Percentiles rank a stretch among this genome's conserved stretches.
Evolutionary conservation across 2,113 vertebrate genomes (phyloP).

Genomic region (Petrocephalus microphthalmus): DNA sequence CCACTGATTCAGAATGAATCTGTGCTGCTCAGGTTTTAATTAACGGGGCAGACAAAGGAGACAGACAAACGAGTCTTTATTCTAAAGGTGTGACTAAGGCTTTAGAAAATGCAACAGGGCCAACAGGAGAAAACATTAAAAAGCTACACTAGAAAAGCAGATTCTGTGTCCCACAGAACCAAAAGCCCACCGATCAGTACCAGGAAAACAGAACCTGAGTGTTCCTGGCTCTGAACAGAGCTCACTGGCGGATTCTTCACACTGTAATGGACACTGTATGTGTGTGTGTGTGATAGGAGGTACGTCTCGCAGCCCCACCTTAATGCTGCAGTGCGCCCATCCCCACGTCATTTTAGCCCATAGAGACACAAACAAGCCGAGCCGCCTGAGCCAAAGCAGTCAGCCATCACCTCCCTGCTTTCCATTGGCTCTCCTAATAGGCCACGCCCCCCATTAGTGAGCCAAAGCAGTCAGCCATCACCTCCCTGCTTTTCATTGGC

Average conservation of each 20-base stretch:
- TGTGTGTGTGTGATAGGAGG: not conserved
- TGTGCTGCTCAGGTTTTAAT: not conserved
- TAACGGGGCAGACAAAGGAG: not conserved
- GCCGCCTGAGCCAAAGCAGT: not conserved
- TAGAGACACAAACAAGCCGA: not conserved
- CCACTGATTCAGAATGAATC: not conserved
- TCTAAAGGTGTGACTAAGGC: not conserved
- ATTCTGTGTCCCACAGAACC: not conserved
- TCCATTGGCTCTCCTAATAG: not conserved
- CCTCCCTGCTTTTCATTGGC: not conserved
- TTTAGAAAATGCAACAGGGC: not conserved
- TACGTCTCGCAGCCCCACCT: not conserved
- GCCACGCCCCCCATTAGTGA: not conserved
- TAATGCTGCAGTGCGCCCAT: not conserved
- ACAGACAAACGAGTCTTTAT: slow-evolving; percentile 4
- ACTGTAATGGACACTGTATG: not conserved
- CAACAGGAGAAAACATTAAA: not conserved
- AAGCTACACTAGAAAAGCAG: not conserved
- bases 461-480: not conserved
- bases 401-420: not conserved
- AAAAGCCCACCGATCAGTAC: not conserved
- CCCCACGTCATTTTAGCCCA: not conserved
- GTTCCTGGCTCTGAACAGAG: not conserved
- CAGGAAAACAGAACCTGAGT: not conserved
- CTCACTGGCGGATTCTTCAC: not conserved